phyloP scores from a whole-genome alignment of 2,888 invertebrate genomes.

The Dyspetes luteomarginatus region DNA sequence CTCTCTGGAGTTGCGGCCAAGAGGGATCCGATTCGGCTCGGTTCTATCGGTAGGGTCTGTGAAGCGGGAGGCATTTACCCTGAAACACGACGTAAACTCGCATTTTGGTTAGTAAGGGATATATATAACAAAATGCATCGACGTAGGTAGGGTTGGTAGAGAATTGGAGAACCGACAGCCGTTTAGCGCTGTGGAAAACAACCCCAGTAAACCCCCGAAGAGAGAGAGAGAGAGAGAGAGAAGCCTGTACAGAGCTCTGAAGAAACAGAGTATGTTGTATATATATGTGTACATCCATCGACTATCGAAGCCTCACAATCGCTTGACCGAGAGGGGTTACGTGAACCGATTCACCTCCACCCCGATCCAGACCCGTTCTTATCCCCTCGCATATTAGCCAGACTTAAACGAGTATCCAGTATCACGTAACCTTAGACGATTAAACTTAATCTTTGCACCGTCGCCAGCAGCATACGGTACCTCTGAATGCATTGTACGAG shows the following conservation, averaged over 20 bases:
- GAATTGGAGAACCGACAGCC: constrained; percentile 68
- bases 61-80: constrained; percentile 40
- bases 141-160: constrained; percentile 14
- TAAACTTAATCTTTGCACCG: constrained; percentile 63
- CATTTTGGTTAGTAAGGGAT: constrained; percentile 30
- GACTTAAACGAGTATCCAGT: constrained; percentile 66
- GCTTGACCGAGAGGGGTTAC: constrained; percentile 66
- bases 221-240: constrained; percentile 35
- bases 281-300: constrained; percentile 65
- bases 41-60: not conserved
- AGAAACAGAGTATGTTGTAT: not conserved
- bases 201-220: constrained; percentile 4
- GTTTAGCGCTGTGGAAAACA: constrained; percentile 68
- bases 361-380: constrained; percentile 33
- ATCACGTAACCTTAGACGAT: constrained; percentile 76
- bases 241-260: constrained; percentile 24
- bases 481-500: too few species aligned
- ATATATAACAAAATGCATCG: constrained; percentile 46
- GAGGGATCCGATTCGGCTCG: not conserved
- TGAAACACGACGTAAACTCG: constrained; percentile 47
- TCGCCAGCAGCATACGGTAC: not conserved
- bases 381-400: constrained; percentile 35
- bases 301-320: constrained; percentile 75
- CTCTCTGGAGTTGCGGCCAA: constrained; percentile 5
- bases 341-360: constrained; percentile 59